Conservation (phyloP, 2,113 vertebrate species). For the Microtus oregoni region DNA sequence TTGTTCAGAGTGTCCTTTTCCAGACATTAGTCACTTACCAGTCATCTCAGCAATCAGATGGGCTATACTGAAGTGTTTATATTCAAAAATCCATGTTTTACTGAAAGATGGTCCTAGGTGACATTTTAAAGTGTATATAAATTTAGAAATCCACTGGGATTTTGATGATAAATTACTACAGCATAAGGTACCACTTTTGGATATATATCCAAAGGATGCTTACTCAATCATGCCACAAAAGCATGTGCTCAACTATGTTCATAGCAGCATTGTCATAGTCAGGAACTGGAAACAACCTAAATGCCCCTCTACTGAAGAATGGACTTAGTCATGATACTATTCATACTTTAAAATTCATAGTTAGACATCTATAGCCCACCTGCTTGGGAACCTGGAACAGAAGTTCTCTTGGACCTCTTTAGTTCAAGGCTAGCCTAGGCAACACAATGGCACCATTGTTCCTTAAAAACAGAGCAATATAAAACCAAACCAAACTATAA, state of each 20-base stretch:
- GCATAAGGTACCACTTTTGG: neutral
- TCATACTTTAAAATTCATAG: conserved; percentile 1
- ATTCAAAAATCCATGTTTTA: neutral
- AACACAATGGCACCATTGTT: neutral
- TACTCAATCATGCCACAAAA: too few species aligned
- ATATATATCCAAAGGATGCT: too few species aligned
- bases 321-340: neutral
- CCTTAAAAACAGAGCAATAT: neutral
- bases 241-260: too few species aligned
- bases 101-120: neutral
- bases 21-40: neutral
- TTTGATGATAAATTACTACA: neutral
- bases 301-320: too few species aligned
- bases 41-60: neutral
- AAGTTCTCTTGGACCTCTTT: neutral
- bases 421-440: neutral
- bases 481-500: neutral
- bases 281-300: too few species aligned
- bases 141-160: neutral
- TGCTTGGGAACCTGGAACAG: neutral
- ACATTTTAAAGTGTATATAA: neutral
- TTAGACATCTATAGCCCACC: neutral
- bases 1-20: neutral
- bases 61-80: neutral
- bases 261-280: too few species aligned